Base-by-base conservation (phyloP, 2,888 invertebrate species). In the Drosophila gaucha region DNA sequence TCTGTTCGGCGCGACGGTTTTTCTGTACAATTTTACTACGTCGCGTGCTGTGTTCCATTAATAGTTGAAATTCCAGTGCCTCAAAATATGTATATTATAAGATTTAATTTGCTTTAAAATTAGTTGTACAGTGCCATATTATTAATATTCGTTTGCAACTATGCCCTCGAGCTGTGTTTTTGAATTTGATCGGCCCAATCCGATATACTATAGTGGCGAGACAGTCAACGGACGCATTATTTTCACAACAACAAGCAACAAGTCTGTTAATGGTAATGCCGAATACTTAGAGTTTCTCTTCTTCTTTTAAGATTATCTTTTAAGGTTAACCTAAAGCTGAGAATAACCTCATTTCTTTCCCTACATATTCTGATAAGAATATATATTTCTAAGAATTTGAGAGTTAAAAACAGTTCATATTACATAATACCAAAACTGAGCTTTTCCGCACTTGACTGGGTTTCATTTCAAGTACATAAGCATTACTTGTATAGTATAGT, bases 201-300 rank as follows among this genome's bases (percentile, higher is more conserved):
- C 80, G 5, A 74, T 89, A 20, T 89, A 88, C 50, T 78, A 77
- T 28, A 86, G 88, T 39, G 89, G 89, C n/a, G 87, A 89, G 62
- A 76, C 66, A 18, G 68, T 89, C 10, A 79, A 73, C 57, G 89
- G 89, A n/a, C 68, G 77, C 1, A 57, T 87, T 36, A 24, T 63
- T 16, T 39, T 89, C 8, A 71, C 38, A 0, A 87, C 85, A 12
- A 67, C 68, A n/a, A 69, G 58, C 39, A 60, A 63, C 41, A 85
- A 85, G 54, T 39, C 68, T 3, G 80, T 89, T 2, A 73, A 77
- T 68, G 75, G 89, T 85, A 67, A 58, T 24, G 3, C 8, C 0
- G 6, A n/a, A 24, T 18, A 18, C 9, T 9, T 6, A 10, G 4
- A 9, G 14, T 5, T 1, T 12, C 26, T 6, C 6, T 43, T 12